phyloP scores from a whole-genome alignment of 1,140 invertebrate genomes.

The Heliconius nattereri region DNA sequence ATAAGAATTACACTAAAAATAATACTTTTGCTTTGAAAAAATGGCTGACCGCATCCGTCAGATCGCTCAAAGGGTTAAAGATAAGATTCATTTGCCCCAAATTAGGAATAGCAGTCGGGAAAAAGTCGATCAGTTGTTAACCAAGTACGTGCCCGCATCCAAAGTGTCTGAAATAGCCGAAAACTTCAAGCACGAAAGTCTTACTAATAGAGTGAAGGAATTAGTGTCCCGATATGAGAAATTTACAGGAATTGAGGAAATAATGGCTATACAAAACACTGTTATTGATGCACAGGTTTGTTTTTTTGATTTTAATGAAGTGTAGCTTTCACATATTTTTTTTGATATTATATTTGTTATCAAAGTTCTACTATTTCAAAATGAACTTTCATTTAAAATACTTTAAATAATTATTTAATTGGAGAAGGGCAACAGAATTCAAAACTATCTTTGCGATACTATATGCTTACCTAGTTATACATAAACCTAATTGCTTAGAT shows the following conservation, averaged over 20 bases:
- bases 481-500: too few relatives aligned
- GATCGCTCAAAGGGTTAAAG: slow-evolving; percentile 61
- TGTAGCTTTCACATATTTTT: too few relatives aligned
- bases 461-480: too few relatives aligned
- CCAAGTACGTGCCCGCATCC: slow-evolving; percentile 64
- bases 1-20: slow-evolving; percentile 45
- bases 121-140: slow-evolving; percentile 68
- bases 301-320: slow-evolving; percentile 12
- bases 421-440: too few relatives aligned
- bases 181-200: slow-evolving; percentile 63
- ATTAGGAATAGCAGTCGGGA: slow-evolving; percentile 52
- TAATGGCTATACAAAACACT: slow-evolving; percentile 77
- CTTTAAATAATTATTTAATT: too few relatives aligned
- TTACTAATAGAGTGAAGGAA: slow-evolving; percentile 63
- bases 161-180: slow-evolving; percentile 66
- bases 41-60: slow-evolving; percentile 71
- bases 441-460: too few relatives aligned
- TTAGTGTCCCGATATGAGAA: slow-evolving; percentile 76
- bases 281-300: slow-evolving; percentile 77
- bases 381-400: too few relatives aligned
- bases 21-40: slow-evolving; percentile 61
- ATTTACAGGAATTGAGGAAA: slow-evolving; percentile 78
- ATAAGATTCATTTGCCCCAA: slow-evolving; percentile 62
- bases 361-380: too few relatives aligned
- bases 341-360: too few relatives aligned